Evolutionary conservation across 2,888 invertebrate species (phyloP).

Genomic region (Ophion slaviceki): DNA sequence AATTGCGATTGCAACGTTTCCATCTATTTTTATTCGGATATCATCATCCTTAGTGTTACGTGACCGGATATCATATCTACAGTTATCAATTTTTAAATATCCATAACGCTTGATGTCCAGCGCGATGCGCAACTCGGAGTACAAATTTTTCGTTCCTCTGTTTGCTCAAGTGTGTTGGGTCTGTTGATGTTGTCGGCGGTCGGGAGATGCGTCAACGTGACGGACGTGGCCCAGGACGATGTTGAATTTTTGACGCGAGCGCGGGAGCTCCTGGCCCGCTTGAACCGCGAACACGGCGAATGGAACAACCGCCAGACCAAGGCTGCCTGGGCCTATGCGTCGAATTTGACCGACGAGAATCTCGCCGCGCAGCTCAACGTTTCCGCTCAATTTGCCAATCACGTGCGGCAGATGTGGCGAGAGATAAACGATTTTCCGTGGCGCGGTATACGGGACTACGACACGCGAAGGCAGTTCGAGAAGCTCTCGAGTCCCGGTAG

Average conservation of each 20-base stretch:
- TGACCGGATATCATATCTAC: too few species aligned
- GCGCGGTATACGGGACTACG: conserved; percentile 89
- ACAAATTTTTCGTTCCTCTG: neutral
- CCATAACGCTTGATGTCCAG: too few species aligned
- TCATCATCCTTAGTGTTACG: too few species aligned
- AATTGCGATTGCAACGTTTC: too few species aligned
- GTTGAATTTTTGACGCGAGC: conserved; percentile 84
- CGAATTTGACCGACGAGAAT: conserved; percentile 91
- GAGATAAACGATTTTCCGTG: conserved; percentile 89
- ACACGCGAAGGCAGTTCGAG: conserved; percentile 90
- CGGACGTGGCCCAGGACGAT: conserved; percentile 50
- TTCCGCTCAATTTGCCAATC: conserved; percentile 83
- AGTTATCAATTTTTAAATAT: too few species aligned
- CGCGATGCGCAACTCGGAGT: too few species aligned
- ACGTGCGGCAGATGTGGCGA: conserved; percentile 87
- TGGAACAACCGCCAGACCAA: conserved; percentile 86
- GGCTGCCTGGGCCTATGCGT: conserved; percentile 90
- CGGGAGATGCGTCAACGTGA: conserved; percentile 35
- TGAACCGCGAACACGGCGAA: conserved; percentile 86
- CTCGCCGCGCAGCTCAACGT: conserved; percentile 85
- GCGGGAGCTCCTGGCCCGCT: conserved; percentile 86
- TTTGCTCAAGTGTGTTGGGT: conserved; percentile 32
- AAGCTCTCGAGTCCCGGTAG: conserved; percentile 89
- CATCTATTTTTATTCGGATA: too few species aligned
- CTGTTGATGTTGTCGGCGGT: conserved; percentile 52